Conservation (phyloP, 2,888 invertebrate species). For the Agonopterix arenella region DNA sequence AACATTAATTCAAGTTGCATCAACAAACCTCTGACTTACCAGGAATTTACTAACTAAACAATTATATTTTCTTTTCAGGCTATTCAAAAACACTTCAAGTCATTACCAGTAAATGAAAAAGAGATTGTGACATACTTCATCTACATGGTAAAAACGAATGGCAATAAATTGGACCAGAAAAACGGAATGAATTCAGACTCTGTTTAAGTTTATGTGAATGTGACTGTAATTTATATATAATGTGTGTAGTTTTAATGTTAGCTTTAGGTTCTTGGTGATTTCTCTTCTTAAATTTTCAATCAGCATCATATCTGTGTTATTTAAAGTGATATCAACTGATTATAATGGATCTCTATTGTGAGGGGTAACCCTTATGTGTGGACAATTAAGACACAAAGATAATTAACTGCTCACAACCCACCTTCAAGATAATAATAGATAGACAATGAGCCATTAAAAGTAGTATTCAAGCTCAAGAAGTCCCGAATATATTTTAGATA, state of each 20-base stretch:
- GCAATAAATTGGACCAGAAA: constrained; percentile 90
- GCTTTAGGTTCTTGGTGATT: constrained; percentile 28
- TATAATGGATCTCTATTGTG: too few relatives aligned
- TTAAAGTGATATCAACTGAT: constrained; percentile 1
- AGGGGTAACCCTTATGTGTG: too few relatives aligned
- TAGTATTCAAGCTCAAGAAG: too few relatives aligned
- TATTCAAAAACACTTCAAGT: constrained; percentile 96
- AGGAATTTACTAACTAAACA: neutral
- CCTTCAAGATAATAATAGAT: too few relatives aligned
- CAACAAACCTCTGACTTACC: too few relatives aligned
- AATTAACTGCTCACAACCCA: too few relatives aligned
- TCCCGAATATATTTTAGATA: too few relatives aligned
- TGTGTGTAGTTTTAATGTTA: constrained; percentile 39
- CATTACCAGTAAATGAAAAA: constrained; percentile 95
- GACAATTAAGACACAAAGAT: too few relatives aligned
- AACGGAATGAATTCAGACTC: constrained; percentile 84
- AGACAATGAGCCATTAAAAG: too few relatives aligned
- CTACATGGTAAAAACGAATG: constrained; percentile 96
- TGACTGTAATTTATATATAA: constrained; percentile 38
- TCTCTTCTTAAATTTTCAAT: constrained; percentile 40
- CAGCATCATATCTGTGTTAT: constrained; percentile 27
- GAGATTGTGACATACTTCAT: constrained; percentile 96
- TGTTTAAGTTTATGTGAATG: constrained; percentile 40
- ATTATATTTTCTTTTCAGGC: constrained; percentile 75
- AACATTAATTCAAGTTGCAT: too few relatives aligned